phyloP scores from a whole-genome alignment of 2,113 vertebrate species.

The Chionis minor region DNA sequence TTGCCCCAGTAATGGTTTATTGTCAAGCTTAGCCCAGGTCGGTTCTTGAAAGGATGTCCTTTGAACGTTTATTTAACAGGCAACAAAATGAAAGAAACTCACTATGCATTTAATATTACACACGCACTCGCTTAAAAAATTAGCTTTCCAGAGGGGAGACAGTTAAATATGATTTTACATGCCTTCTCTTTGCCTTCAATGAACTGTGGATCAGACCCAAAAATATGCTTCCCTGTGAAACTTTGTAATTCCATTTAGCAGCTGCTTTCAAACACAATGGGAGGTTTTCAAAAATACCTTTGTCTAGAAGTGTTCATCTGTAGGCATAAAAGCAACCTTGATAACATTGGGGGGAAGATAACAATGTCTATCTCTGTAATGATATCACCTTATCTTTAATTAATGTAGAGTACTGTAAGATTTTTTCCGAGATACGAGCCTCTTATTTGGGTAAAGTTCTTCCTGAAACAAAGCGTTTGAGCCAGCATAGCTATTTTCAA shows the following conservation, averaged over 20 bases:
- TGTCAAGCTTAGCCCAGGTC: not conserved
- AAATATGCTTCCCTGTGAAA: not conserved
- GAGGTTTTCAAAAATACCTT: constrained; percentile 45
- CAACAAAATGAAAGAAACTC: not conserved
- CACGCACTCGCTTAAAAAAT: not conserved
- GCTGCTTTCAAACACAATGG: constrained; percentile 31
- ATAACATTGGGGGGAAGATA: constrained; percentile 39
- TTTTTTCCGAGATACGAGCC: not conserved
- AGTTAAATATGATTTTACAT: not conserved
- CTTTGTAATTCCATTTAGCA: constrained; percentile 19
- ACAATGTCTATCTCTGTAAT: constrained; percentile 23
- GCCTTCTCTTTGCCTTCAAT: not conserved
- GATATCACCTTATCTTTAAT: constrained; percentile 54
- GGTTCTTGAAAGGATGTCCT: not conserved
- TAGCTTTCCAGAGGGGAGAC: not conserved
- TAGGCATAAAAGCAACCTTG: constrained; percentile 13
- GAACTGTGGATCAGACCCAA: not conserved
- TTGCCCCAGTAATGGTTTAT: not conserved
- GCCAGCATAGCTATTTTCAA: not conserved
- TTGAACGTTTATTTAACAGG: not conserved
- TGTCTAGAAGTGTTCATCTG: constrained; percentile 30
- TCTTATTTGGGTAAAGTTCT: not conserved
- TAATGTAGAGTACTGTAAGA: constrained; percentile 31
- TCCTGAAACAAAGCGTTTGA: not conserved
- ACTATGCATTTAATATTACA: not conserved